Percentiles rank a stretch among this genome's conserved stretches.
Conservation (phyloP, 2,888 invertebrate genomes). For the Diplazon laetatorius region DNA sequence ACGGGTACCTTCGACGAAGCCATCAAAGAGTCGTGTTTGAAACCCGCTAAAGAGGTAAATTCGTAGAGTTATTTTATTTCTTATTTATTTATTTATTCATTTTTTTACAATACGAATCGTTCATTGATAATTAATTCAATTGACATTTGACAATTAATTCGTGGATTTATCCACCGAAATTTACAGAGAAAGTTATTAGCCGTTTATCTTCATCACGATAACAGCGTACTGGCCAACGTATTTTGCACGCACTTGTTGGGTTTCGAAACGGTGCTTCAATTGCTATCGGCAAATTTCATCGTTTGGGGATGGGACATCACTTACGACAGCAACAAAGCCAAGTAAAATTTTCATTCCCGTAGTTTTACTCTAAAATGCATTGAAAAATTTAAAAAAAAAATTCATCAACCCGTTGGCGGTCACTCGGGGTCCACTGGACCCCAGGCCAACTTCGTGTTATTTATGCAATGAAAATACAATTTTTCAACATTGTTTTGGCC, state of each 20-base stretch:
- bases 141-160: too few species aligned
- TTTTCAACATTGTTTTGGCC: too few species aligned
- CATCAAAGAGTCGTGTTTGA: slow-evolving; percentile 93
- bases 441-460: too few species aligned
- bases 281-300: slow-evolving; percentile 94
- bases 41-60: slow-evolving; percentile 92
- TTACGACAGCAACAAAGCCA: slow-evolving; percentile 91
- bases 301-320: slow-evolving; percentile 99
- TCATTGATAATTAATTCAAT: too few species aligned
- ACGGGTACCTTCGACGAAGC: slow-evolving; percentile 96
- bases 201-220: slow-evolving; percentile 98
- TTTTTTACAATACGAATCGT: too few species aligned
- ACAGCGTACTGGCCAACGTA: slow-evolving; percentile 96
- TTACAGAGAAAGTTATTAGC: slow-evolving; percentile 94
- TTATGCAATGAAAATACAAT: too few species aligned
- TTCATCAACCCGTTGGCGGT: too few species aligned
- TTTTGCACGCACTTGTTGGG: slow-evolving; percentile 98
- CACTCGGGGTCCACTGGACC: too few species aligned
- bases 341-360: slow-evolving; percentile 85
- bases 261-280: slow-evolving; percentile 94
- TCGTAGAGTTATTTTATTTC: background rate
- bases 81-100: slow-evolving; percentile 16
- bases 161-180: too few species aligned
- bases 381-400: too few species aligned
- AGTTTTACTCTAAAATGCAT: too few species aligned